Conservation (phyloP, 2,113 vertebrate genomes). For the Pterocles orientalis region DNA sequence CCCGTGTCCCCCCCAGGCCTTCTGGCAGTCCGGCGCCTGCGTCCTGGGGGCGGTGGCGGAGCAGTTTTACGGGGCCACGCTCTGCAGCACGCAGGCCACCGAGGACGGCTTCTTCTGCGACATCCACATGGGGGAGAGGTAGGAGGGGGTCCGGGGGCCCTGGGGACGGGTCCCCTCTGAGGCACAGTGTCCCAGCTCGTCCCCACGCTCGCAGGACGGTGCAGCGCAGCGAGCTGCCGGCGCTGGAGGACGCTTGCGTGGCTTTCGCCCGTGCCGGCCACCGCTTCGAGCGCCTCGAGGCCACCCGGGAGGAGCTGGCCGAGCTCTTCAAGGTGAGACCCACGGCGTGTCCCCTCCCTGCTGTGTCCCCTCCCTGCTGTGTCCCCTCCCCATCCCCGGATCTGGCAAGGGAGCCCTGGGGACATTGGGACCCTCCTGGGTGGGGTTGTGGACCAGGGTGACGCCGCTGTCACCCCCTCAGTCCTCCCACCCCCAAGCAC, state of each 20-base stretch:
- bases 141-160: rapidly evolving
- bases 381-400: too few species aligned
- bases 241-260: conserved; percentile 79
- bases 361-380: too few species aligned
- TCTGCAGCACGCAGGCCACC: conserved; percentile 80
- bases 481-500: too few species aligned
- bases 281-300: conserved; percentile 81
- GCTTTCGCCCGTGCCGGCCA: conserved; percentile 61
- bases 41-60: conserved; percentile 82
- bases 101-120: conserved; percentile 87
- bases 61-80: conserved; percentile 73
- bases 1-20: conserved; percentile 72
- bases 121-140: conserved; percentile 81
- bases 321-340: conserved; percentile 86
- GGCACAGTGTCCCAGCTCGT: rapidly evolving
- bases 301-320: conserved; percentile 71
- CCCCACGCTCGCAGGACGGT: conserved; percentile 44
- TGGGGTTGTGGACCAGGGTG: rapidly evolving
- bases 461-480: too few species aligned
- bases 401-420: neutral
- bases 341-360: neutral
- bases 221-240: conserved; percentile 67
- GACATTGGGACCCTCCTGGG: rapidly evolving
- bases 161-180: rapidly evolving
- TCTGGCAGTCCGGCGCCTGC: conserved; percentile 86